Evolutionary conservation across 2,113 vertebrate species (phyloP), one percentile per base, ranked within the genome.

Genomic region (Ramphastos sulfuratus): DNA sequence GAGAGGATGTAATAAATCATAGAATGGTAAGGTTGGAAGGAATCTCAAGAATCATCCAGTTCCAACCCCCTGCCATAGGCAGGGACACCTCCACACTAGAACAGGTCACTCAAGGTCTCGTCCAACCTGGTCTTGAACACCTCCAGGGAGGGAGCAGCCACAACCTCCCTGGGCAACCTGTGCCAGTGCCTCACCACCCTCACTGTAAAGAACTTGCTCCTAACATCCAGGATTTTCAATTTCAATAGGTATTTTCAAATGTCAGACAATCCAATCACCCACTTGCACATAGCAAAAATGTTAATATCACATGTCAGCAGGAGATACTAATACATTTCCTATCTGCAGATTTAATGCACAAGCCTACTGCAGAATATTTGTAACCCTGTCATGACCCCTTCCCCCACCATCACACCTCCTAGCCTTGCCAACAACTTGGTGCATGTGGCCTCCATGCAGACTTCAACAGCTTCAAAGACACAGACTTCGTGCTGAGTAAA

Each of bases 201-300:
- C 37, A 39, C 37, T 39, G 37, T 4, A 39, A 39, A 39, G 9
- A 39, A 39, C 37, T 39, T 39, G 8, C 37, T 39, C 11, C 37
- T 39, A 39, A 39, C 37, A 39, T 39, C 37, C 37, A 39, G 37
- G 37, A 39, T 39, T 39, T 39, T 39, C 37, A 39, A 39, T 11
- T 39, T 39, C 37, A 39, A 92, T 55, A 86, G 63, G 76, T 72
- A 71, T 74, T 95, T 95, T 93, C 94, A 96, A 97, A 96, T 90
- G 88, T 96, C 96, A 95, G 90, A 92, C 95, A 96, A 95, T 78
- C 90, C 90, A 91, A 86, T 94, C 94, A 92, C 60, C 81, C 90
- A 79, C 78, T 93, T 75, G 87, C 92, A 95, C 42, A 82, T 0
- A 70, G 85, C 60, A 86, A 89, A 95, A 90, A 69, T 81, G 75